Evolutionary conservation across 2,797 vertebrate genomes (phyloP).

Genomic region (Sylvilagus floridanus): DNA sequence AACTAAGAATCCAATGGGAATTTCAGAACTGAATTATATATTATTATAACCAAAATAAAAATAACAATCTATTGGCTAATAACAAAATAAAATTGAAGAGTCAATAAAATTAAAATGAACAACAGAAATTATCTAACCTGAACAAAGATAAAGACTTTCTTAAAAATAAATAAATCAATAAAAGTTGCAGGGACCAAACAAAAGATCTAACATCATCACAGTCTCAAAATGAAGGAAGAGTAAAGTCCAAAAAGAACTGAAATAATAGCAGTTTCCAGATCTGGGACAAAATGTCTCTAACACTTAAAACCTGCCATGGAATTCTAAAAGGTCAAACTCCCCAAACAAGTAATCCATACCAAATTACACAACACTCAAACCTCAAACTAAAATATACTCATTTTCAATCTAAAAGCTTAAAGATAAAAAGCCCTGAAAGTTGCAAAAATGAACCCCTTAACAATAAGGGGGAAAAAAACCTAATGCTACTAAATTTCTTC

Average conservation of each 20-base stretch:
- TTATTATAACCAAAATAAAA: slow-evolving; percentile 38
- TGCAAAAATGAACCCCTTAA: neutral
- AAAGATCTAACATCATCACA: neutral
- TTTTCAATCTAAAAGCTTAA: neutral
- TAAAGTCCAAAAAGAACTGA: neutral
- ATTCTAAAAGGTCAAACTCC: slow-evolving; percentile 2
- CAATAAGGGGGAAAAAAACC: neutral
- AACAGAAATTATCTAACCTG: neutral
- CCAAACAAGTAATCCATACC: neutral
- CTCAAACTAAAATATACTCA: slow-evolving; percentile 21
- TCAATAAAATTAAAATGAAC: slow-evolving; percentile 2
- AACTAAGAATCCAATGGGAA: neutral
- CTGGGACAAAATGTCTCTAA: neutral
- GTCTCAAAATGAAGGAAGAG: neutral
- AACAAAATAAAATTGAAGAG: neutral
- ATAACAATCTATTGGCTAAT: neutral
- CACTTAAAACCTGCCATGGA: slow-evolving; percentile 22
- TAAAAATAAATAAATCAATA: neutral
- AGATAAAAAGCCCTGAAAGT: neutral
- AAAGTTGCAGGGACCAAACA: neutral
- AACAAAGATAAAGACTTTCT: neutral
- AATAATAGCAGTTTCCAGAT: neutral
- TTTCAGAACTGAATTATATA: slow-evolving; percentile 14
- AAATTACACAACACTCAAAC: slow-evolving; percentile 43
- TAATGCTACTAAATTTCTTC: neutral